Evolutionary conservation across 2,113 vertebrate species (phyloP).

Genomic region (Arenaria interpres): DNA sequence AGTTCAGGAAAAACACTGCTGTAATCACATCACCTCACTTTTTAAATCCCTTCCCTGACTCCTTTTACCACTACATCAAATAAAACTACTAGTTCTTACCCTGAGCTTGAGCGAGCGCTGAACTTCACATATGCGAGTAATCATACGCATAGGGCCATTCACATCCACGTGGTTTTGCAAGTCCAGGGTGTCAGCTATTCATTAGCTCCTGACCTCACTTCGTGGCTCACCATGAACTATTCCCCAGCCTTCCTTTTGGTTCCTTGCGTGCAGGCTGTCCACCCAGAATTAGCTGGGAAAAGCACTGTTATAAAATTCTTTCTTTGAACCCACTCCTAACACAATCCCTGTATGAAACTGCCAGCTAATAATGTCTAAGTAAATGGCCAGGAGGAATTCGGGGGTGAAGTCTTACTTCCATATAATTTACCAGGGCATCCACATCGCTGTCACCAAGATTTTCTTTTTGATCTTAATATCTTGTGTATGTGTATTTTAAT

Average conservation of each 20-base stretch:
- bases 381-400: not conserved
- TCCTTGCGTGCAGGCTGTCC: not conserved
- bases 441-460: conserved; percentile 5
- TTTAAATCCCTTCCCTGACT: not conserved
- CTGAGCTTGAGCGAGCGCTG: not conserved
- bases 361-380: conserved; percentile 31
- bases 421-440: conserved; percentile 18
- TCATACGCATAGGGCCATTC: not conserved
- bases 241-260: not conserved
- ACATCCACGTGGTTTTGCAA: not conserved
- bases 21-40: not conserved
- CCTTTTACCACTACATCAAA: not conserved
- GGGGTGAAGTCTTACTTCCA: not conserved
- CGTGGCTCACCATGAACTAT: not conserved
- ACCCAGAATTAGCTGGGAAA: not conserved
- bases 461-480: conserved; percentile 10
- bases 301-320: not conserved
- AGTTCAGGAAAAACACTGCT: not conserved
- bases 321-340: conserved; percentile 19
- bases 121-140: conserved; percentile 11
- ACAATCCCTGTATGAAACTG: not conserved
- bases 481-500: not conserved
- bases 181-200: conserved; percentile 4
- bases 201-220: conserved; percentile 27
- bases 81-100: not conserved